Percentiles rank a stretch among this genome's conserved stretches.
These are phyloP conservation scores for Lacanobia wlatinum DNA, from an alignment of 2,888 invertebrate species.

Conservation along the genomic window DNA sequence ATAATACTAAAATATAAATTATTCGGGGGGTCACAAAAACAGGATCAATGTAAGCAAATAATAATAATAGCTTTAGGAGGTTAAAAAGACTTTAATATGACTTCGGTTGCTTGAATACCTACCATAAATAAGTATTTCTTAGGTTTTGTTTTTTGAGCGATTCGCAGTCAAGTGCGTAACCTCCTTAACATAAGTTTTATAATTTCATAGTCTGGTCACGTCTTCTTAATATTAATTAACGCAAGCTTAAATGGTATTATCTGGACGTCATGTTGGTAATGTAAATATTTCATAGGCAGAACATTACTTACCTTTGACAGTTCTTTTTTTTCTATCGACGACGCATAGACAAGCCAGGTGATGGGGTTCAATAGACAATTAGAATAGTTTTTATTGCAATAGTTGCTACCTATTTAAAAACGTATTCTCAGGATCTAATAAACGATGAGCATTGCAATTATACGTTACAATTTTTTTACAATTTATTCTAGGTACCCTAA, in stretches of 20 bases:
- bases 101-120: no score
- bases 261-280: conserved; percentile 11
- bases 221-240: conserved; percentile 46
- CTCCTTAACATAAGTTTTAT: conserved; percentile 9
- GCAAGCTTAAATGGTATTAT: conserved; percentile 24
- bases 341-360: conserved; percentile 9
- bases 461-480: not conserved
- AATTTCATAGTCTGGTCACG: conserved; percentile 20
- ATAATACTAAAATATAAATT: no score
- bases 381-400: not conserved
- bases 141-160: no score
- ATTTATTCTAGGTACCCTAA: not conserved
- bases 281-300: conserved; percentile 22
- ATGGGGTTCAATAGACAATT: conserved; percentile 3
- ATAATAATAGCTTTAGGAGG: no score
- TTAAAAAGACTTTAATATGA: no score
- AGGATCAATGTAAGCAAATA: no score
- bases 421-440: not conserved
- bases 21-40: no score
- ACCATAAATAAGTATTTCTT: no score
- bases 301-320: conserved; percentile 16
- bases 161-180: not conserved
- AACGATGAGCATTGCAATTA: not conserved
- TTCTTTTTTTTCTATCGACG: conserved; percentile 7
- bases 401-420: not conserved